phyloP scores from a whole-genome alignment of 2,797 vertebrate species.

The Amphiprion clarkii region DNA sequence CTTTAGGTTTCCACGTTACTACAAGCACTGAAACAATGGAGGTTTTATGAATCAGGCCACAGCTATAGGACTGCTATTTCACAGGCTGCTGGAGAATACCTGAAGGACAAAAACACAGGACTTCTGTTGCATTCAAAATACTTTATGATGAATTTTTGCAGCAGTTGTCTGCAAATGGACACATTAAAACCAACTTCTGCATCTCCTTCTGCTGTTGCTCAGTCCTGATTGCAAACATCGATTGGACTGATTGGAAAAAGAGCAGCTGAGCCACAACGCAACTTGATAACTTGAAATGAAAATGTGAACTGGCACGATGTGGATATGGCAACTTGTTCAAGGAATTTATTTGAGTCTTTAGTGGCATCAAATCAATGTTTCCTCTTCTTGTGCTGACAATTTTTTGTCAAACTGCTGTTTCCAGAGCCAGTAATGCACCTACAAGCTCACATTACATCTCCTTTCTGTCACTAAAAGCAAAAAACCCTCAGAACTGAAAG shows the following conservation, averaged over 20 bases:
- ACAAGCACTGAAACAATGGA: conserved; percentile 48
- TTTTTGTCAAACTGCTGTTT: background rate
- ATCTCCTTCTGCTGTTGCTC: background rate
- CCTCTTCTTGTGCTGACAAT: background rate
- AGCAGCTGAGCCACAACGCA: background rate
- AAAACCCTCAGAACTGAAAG: background rate
- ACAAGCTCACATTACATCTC: too few species aligned
- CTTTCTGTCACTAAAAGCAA: background rate
- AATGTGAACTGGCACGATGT: too few species aligned
- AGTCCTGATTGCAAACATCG: conserved; percentile 21
- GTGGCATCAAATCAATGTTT: background rate
- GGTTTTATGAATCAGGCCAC: conserved; percentile 55
- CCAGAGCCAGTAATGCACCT: background rate
- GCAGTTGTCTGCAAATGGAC: too few species aligned
- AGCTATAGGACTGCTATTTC: conserved; percentile 11
- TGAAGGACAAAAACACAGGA: background rate
- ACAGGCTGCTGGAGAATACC: conserved; percentile 4
- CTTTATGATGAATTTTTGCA: too few species aligned
- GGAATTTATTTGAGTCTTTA: background rate
- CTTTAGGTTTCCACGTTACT: conserved; percentile 41
- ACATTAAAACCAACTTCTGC: background rate
- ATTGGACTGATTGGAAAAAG: conserved; percentile 34
- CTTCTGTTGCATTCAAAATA: background rate
- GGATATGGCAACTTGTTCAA: background rate
- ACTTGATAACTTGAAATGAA: too few species aligned